phyloP scores from a whole-genome alignment of 2,113 vertebrate genomes.

The Ammodytes dubius region DNA sequence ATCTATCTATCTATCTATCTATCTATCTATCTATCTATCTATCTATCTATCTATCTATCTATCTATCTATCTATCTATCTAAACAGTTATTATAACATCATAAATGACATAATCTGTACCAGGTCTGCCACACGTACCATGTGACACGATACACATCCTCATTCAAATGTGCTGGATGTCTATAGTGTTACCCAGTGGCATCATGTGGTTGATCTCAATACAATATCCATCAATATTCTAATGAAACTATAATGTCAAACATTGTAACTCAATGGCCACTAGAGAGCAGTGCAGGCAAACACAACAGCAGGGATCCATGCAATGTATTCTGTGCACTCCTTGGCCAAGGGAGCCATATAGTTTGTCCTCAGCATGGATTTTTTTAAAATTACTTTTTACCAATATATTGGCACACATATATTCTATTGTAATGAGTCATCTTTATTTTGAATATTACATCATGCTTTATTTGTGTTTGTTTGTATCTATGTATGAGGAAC shows the following conservation, averaged over 20 bases:
- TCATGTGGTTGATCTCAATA: not conserved
- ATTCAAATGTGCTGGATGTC: not conserved
- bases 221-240: not conserved
- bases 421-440: not conserved
- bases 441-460: too few relatives aligned
- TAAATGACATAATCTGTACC: too few relatives aligned
- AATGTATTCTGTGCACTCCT: too few relatives aligned
- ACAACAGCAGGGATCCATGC: not conserved
- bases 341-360: too few relatives aligned
- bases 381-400: not conserved
- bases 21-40: too few relatives aligned
- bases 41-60: too few relatives aligned
- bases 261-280: slow-evolving; percentile 10
- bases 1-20: too few relatives aligned
- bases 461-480: not conserved
- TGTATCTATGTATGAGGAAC: not conserved
- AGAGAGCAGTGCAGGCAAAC: slow-evolving; percentile 46
- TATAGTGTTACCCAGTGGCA: not conserved
- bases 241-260: not conserved
- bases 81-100: too few relatives aligned
- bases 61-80: too few relatives aligned
- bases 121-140: too few relatives aligned
- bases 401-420: not conserved
- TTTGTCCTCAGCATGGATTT: not conserved
- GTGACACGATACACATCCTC: too few relatives aligned